Conservation (phyloP, 1,140 invertebrate species). For the Orussus abietinus region DNA sequence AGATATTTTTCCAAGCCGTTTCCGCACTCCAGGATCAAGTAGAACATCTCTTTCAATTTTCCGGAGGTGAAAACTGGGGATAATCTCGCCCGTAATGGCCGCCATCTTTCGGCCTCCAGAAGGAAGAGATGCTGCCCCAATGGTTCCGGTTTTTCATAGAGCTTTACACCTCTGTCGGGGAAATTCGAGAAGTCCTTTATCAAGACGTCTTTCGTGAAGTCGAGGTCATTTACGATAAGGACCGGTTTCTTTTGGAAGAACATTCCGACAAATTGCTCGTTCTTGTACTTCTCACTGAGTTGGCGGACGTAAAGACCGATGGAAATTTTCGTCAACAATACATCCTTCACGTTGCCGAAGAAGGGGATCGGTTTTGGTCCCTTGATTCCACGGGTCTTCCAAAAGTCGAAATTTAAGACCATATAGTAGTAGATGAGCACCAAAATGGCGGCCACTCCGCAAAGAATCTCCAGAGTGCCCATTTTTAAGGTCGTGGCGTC, state of each 20-base stretch:
- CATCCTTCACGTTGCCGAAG: slow-evolving; percentile 37
- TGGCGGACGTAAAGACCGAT: slow-evolving; percentile 13
- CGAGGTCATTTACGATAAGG: slow-evolving; percentile 45
- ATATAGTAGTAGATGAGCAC: slow-evolving; percentile 25
- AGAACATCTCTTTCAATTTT: slow-evolving; percentile 54
- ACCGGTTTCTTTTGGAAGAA: slow-evolving; percentile 39
- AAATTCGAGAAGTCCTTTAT: slow-evolving; percentile 54
- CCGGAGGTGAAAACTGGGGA: slow-evolving; percentile 50
- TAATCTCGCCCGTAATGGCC: slow-evolving; percentile 49
- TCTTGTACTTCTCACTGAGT: slow-evolving; percentile 30
- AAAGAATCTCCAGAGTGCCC: slow-evolving; percentile 17
- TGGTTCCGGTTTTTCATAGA: slow-evolving; percentile 39
- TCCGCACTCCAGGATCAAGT: slow-evolving; percentile 38
- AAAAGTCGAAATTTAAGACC: slow-evolving; percentile 28
- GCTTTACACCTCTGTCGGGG: slow-evolving; percentile 36
- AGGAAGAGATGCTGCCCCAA: slow-evolving; percentile 37
- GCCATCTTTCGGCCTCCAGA: slow-evolving; percentile 50
- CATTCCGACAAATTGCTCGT: slow-evolving; percentile 46
- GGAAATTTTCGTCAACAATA: slow-evolving; percentile 18
- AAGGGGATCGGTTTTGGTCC: slow-evolving; percentile 30
- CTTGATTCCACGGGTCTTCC: slow-evolving; percentile 33
- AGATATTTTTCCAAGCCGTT: slow-evolving; percentile 46
- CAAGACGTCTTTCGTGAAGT: slow-evolving; percentile 49
- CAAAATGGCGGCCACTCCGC: slow-evolving; percentile 8
- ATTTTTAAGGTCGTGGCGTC: not conserved